A percentile compares a stretch with the other conserved stretches of the same genome.
Conservation (phyloP, 2,113 vertebrate genomes). For the Balaenoptera acutorostrata region DNA sequence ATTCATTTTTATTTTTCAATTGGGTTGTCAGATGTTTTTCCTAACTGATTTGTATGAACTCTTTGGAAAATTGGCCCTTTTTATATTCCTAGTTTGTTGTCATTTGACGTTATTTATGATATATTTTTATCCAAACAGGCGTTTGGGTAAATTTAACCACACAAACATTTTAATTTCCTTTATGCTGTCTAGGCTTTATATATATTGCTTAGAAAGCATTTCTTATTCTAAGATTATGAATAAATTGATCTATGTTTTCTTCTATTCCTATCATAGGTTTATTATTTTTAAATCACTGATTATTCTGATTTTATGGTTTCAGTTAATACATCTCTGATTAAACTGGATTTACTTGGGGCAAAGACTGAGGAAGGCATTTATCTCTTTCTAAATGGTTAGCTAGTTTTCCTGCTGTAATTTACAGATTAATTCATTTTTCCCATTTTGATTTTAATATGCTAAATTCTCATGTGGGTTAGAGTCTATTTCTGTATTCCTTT, state of each 20-base stretch:
- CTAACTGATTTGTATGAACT: neutral
- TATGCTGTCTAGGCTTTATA: neutral
- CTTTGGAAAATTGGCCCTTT: neutral
- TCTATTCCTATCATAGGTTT: constrained; percentile 5
- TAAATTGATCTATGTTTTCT: constrained; percentile 19
- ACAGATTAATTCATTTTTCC: constrained; percentile 37
- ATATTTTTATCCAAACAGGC: neutral
- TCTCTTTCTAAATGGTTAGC: constrained; percentile 1
- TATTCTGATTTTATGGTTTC: constrained; percentile 35
- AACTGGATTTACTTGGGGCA: neutral
- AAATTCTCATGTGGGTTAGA: constrained; percentile 24
- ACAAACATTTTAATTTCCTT: constrained; percentile 30
- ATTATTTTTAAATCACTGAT: neutral
- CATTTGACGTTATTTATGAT: neutral
- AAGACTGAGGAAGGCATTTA: neutral
- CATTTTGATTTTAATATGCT: constrained; percentile 48
- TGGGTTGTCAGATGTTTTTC: neutral
- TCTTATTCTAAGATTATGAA: constrained; percentile 23
- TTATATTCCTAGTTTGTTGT: neutral
- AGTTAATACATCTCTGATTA: constrained; percentile 10
- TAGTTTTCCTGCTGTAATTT: constrained; percentile 28
- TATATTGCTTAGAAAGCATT: neutral
- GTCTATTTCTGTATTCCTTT: constrained; percentile 46
- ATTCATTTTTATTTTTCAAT: neutral
- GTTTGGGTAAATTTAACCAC: neutral